Evolutionary conservation across 2,888 invertebrate species (phyloP).

Genomic region (Mantis religiosa): DNA sequence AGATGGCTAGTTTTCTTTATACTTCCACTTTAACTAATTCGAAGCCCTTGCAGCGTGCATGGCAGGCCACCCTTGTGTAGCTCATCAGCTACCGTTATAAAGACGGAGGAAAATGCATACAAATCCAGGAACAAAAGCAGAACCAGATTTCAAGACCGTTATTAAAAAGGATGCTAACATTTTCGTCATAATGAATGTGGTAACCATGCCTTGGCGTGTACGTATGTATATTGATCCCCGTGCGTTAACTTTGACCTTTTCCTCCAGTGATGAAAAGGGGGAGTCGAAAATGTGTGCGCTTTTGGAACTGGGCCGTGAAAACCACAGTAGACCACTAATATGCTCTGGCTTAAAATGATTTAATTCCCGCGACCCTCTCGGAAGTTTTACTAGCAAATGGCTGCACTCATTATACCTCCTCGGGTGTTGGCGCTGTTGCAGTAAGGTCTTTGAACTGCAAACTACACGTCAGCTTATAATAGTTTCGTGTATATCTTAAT

Average conservation of each 20-base stretch:
- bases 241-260: not conserved
- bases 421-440: no score
- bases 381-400: not conserved
- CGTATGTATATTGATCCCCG: not conserved
- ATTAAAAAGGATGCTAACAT: not conserved
- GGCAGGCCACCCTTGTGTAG: no score
- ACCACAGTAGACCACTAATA: not conserved
- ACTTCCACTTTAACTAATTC: no score
- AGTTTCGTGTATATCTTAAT: no score
- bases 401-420: not conserved
- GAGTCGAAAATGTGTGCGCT: not conserved
- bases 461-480: no score
- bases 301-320: not conserved
- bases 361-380: not conserved
- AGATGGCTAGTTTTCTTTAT: no score
- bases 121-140: not conserved
- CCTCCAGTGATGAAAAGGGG: not conserved
- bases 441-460: no score
- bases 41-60: no score
- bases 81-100: no score
- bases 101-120: not conserved
- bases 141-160: not conserved
- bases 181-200: not conserved
- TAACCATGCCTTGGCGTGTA: not conserved
- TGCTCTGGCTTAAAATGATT: not conserved